A percentile compares a stretch with the other conserved stretches of the same genome.
Conservation (phyloP, 2,797 vertebrate species). For the Epinephelus coioides region DNA sequence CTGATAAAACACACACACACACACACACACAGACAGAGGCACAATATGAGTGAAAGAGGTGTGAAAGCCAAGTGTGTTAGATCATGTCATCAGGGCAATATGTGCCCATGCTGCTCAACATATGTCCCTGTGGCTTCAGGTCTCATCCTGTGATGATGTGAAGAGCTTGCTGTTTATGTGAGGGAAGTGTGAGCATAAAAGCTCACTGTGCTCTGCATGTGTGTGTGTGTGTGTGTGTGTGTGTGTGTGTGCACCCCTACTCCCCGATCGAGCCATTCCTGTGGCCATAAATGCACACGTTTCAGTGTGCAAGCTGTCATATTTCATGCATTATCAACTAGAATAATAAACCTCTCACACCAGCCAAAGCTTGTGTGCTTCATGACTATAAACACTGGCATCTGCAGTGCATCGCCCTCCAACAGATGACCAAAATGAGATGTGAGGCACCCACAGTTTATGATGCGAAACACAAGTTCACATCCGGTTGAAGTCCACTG, state of each 20-base stretch:
- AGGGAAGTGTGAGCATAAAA: conserved; percentile 43
- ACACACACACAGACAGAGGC: conserved; percentile 3
- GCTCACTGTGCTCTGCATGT: neutral
- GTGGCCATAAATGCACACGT: conserved; percentile 51
- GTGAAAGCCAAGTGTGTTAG: conserved; percentile 52
- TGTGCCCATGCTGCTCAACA: conserved; percentile 56
- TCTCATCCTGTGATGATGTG: conserved; percentile 60
- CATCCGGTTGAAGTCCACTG: conserved; percentile 8
- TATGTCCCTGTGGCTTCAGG: conserved; percentile 71
- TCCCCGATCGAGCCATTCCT: conserved; percentile 61
- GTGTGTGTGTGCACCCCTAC: conserved; percentile 13
- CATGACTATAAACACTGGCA: conserved; percentile 31
- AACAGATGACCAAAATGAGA: conserved; percentile 13
- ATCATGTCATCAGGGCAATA: conserved; percentile 38
- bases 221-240: neutral
- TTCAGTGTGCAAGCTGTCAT: conserved; percentile 56
- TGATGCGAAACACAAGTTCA: conserved; percentile 1
- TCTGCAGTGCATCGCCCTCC: conserved; percentile 27
- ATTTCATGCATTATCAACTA: conserved; percentile 60
- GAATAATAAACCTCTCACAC: conserved; percentile 26
- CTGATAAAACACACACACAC: neutral
- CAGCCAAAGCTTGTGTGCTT: conserved; percentile 13
- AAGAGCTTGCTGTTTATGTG: conserved; percentile 41
- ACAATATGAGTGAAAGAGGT: conserved; percentile 43
- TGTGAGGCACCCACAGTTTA: neutral